Evolutionary conservation across 2,113 vertebrate species (phyloP).

Genomic region (Coptodon rendalli): DNA sequence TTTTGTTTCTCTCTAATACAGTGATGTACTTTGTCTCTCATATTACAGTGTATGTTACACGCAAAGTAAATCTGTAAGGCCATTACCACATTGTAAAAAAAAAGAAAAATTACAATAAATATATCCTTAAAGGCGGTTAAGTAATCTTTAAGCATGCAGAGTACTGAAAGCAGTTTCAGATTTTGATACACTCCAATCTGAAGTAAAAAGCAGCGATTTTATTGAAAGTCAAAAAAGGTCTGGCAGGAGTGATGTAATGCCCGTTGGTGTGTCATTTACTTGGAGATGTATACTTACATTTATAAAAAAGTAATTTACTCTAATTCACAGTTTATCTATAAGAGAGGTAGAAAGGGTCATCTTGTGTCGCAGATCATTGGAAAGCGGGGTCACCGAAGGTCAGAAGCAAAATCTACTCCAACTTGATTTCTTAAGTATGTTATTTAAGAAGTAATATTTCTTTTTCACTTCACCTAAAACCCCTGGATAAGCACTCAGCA

Average conservation of each 20-base stretch:
- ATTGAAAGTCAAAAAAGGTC: neutral
- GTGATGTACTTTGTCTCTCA: conserved; percentile 15
- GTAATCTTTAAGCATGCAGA: neutral
- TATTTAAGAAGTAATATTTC: conserved; percentile 17
- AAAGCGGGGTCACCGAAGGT: neutral
- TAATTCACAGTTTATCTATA: neutral
- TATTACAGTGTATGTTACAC: conserved; percentile 12
- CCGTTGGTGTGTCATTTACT: neutral
- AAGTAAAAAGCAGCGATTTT: neutral
- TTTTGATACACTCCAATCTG: neutral
- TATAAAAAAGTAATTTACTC: neutral
- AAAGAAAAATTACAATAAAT: neutral
- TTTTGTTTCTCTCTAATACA: neutral
- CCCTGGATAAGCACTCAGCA: conserved; percentile 33
- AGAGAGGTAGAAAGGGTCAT: neutral
- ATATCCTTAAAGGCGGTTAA: neutral
- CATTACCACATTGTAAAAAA: neutral
- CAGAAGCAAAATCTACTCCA: neutral
- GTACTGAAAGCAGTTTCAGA: neutral
- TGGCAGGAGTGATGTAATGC: neutral
- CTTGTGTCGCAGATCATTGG: neutral
- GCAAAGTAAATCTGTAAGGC: neutral
- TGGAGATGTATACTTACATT: neutral
- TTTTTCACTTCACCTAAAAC: conserved; percentile 28
- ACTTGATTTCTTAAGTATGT: neutral